Conservation (phyloP, 2,797 vertebrate species). For the Micropoecilia bifurca region DNA sequence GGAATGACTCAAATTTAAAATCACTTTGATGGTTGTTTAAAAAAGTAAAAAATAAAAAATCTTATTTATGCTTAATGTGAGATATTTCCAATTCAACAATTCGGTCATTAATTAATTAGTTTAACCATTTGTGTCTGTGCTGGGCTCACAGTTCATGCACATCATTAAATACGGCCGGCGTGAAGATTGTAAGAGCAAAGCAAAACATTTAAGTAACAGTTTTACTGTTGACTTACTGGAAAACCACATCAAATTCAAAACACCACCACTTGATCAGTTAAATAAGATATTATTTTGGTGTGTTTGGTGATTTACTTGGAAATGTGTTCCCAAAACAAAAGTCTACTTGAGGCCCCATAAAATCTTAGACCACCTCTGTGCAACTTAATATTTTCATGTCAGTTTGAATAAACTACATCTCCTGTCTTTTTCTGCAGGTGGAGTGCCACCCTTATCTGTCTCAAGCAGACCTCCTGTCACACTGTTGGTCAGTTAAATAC, state of each 20-base stretch:
- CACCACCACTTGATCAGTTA: background rate
- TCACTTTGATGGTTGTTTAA: background rate
- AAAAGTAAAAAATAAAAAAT: background rate
- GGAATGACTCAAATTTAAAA: background rate
- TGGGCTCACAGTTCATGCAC: background rate
- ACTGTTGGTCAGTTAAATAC: slow-evolving; percentile 70
- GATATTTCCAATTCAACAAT: background rate
- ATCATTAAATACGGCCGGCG: background rate
- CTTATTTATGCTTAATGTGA: background rate
- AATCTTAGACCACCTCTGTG: background rate
- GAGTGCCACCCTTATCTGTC: slow-evolving; percentile 82
- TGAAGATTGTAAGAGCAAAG: background rate
- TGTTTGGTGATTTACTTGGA: background rate
- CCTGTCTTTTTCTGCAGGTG: slow-evolving; percentile 62
- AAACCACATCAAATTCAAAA: background rate
- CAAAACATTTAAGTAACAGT: background rate
- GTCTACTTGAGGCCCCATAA: background rate
- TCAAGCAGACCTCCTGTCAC: slow-evolving; percentile 74
- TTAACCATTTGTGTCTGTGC: background rate
- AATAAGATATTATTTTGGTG: background rate
- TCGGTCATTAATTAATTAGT: background rate
- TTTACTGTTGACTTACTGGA: background rate
- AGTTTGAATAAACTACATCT: background rate
- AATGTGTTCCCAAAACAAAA: background rate
- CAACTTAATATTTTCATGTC: background rate